A percentile compares a stretch with the other conserved stretches of the same genome.
Conservation (phyloP, 1,140 invertebrate species). For the Stratiolaelaps scimitus region DNA sequence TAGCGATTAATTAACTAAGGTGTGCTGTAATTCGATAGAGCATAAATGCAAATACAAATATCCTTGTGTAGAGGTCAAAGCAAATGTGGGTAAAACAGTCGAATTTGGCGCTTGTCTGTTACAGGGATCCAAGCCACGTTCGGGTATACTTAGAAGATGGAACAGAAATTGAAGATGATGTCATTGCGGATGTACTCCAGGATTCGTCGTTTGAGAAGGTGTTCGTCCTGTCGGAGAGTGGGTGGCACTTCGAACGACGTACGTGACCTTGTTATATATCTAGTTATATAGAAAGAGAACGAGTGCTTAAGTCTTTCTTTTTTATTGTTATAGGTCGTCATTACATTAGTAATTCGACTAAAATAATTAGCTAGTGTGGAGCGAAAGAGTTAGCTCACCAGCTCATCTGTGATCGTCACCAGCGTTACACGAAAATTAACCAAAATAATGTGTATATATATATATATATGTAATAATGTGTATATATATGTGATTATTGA, state of each 20-base stretch:
- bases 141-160: conserved; percentile 27
- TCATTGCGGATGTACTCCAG: conserved; percentile 16
- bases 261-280: background rate
- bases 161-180: conserved; percentile 24
- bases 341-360: no score
- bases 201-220: conserved; percentile 21
- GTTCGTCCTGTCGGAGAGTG: conserved; percentile 22
- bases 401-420: no score
- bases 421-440: no score
- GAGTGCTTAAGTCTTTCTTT: no score
- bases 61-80: background rate
- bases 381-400: no score
- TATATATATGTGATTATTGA: no score
- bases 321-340: no score
- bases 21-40: background rate
- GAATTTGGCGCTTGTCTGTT: background rate
- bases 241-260: conserved; percentile 27
- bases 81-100: background rate
- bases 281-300: no score
- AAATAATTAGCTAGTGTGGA: no score
- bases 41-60: background rate
- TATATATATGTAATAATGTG: no score
- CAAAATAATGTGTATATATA: no score
- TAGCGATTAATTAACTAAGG: no score
- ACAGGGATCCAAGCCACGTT: conserved; percentile 21